Evolutionary conservation across 2,797 vertebrate species (phyloP).

Genomic region (Craterocephalus amniculus): DNA sequence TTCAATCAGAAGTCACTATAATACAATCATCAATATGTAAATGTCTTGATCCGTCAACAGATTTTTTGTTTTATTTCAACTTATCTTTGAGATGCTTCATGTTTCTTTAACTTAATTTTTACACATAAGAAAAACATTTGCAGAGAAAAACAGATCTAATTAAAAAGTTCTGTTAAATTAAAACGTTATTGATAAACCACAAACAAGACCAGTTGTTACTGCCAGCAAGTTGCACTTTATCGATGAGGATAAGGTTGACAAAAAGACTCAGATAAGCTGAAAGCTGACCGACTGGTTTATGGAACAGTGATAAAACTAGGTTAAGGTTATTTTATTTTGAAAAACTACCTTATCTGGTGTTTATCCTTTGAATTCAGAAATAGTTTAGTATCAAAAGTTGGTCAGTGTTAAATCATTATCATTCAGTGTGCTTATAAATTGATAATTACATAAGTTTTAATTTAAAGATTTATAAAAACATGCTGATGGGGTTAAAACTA

Average conservation of each 20-base stretch:
- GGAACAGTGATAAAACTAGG: background rate
- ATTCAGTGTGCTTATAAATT: background rate
- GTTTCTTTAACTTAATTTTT: background rate
- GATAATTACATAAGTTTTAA: background rate
- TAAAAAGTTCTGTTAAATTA: background rate
- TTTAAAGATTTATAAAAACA: background rate
- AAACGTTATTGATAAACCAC: background rate
- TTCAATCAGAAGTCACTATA: background rate
- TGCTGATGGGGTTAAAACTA: background rate
- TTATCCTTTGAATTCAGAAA: background rate
- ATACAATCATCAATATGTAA: background rate
- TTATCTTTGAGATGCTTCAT: background rate
- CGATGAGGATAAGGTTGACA: background rate
- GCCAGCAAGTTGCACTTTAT: background rate
- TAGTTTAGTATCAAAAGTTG: background rate
- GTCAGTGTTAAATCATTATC: background rate
- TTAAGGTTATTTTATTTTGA: background rate
- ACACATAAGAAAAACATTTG: background rate
- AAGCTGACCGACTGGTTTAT: background rate
- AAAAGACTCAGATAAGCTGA: slow-evolving; percentile 22
- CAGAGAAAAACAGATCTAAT: background rate
- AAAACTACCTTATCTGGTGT: too few species aligned
- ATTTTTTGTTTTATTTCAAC: background rate
- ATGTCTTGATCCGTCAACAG: background rate
- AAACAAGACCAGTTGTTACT: background rate